These are phyloP conservation scores for Agrilus cyanescens DNA, from an alignment of 2,888 invertebrate genomes.

Conservation along the genomic window DNA sequence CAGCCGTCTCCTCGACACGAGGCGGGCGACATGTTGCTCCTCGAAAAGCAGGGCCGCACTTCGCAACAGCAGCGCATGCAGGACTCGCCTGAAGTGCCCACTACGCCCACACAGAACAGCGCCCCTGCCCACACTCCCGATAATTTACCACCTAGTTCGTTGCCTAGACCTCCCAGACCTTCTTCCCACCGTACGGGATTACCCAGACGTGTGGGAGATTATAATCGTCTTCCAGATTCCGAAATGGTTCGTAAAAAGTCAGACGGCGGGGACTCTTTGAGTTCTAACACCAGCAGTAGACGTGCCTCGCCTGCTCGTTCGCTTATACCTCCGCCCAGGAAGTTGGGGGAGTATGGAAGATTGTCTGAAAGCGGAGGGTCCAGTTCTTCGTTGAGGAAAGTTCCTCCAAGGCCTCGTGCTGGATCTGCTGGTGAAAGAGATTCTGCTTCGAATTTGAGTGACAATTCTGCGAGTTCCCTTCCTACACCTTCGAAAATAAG, in stretches of 20 bases:
- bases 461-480: slow-evolving; percentile 43
- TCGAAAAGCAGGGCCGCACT: slow-evolving; percentile 66
- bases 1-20: slow-evolving; percentile 34
- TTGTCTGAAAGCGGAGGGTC: slow-evolving; percentile 40
- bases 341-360: slow-evolving; percentile 47
- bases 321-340: slow-evolving; percentile 41
- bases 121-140: slow-evolving; percentile 34
- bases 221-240: slow-evolving; percentile 48
- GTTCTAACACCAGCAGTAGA: slow-evolving; percentile 33
- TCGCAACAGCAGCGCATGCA: slow-evolving; percentile 62
- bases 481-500: slow-evolving; percentile 51
- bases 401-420: slow-evolving; percentile 29
- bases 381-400: slow-evolving; percentile 27
- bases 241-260: slow-evolving; percentile 36
- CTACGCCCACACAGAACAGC: slow-evolving; percentile 17
- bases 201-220: slow-evolving; percentile 45
- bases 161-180: slow-evolving; percentile 57
- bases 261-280: slow-evolving; percentile 31
- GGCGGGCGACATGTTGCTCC: slow-evolving; percentile 56
- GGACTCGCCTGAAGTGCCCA: slow-evolving; percentile 29
- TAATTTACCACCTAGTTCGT: slow-evolving; percentile 58
- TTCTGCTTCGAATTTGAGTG: slow-evolving; percentile 42
- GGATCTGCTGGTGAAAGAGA: slow-evolving; percentile 39
- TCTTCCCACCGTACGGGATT: slow-evolving; percentile 37
- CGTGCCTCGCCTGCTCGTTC: slow-evolving; percentile 38